Base-by-base conservation (phyloP, 2,113 vertebrate species). In the Oryzias woworae region DNA sequence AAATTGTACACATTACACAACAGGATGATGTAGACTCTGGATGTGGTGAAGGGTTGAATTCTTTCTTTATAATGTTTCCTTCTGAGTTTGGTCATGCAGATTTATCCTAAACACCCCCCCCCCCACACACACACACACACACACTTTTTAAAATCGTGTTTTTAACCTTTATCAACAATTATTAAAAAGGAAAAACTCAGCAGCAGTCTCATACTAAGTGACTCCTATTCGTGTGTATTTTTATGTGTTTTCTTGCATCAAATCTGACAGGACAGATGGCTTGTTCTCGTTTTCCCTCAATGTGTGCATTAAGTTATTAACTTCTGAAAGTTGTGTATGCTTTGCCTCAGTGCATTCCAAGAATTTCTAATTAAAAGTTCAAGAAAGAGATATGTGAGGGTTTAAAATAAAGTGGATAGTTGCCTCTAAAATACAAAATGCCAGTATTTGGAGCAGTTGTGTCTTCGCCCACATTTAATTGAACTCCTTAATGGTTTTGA, bases 311-410 rank as follows among this genome's bases (percentile, higher is more conserved):
- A 44, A 20, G 18, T 16, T 66, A 42, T 52, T 12, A 15, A 46
- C 58, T 28, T 26, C 14, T 46, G 14, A 17, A 44, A 20, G 48
- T 16, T 60, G 44, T 31, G 3, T 60, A 20, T 51, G 17, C 53
- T 41, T 18, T 36, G 46, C 42, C 18, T 45, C 22, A 61, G 44
- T 53, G 26, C 1, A 49, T 43, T 50, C 43, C 2, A 4, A 44
- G 53, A 23, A 44, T 68, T 72, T 77, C 58, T 28, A 59, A 59
- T 68, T 54, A 68, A 72, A 72, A 31, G 45, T 53, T 53, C n/a
- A 36, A 18, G 22, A 53, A 60, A 50, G 15, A 24, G 43, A 52
- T 63, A 26, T 58, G 53, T 36, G 51, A 44, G 59, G 45, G n/a
- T 23, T 24, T 48, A 54, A 58, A 71, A 48, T 48, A 46, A 51